These are phyloP conservation scores for Icerya purchasi DNA, from an alignment of 2,888 invertebrate species.

Conservation along the genomic window DNA sequence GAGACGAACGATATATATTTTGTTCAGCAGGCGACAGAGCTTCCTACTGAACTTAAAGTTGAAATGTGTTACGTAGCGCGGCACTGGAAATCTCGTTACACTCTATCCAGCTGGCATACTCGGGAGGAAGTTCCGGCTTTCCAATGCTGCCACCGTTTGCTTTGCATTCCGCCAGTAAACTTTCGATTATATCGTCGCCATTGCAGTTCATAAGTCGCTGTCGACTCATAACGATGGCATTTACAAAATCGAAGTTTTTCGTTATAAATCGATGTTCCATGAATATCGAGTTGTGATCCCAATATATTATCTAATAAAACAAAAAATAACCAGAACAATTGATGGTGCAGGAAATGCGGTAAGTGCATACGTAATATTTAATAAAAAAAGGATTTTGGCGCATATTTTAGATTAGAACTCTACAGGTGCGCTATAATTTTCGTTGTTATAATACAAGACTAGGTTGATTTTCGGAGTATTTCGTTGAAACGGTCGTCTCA, in stretches of 20 bases:
- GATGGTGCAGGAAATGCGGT: too few species aligned
- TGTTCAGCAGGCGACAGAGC: too few species aligned
- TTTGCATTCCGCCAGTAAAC: conserved; percentile 22
- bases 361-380: too few species aligned
- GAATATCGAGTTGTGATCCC: conserved; percentile 63
- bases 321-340: too few species aligned
- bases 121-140: conserved; percentile 22
- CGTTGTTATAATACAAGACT: too few species aligned
- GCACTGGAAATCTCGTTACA: conserved; percentile 47
- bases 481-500: too few species aligned
- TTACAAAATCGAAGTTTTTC: conserved; percentile 44
- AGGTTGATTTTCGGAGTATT: too few species aligned
- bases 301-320: conserved; percentile 66
- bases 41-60: too few species aligned
- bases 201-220: conserved; percentile 28
- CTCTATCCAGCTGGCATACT: conserved; percentile 45
- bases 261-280: conserved; percentile 65
- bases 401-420: too few species aligned
- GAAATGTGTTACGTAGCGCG: conserved; percentile 31
- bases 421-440: too few species aligned
- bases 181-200: conserved; percentile 28
- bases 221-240: conserved; percentile 27
- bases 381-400: too few species aligned
- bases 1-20: too few species aligned
- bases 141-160: conserved; percentile 14